Conservation (phyloP, 1,140 invertebrate species). For the Apis florea region DNA sequence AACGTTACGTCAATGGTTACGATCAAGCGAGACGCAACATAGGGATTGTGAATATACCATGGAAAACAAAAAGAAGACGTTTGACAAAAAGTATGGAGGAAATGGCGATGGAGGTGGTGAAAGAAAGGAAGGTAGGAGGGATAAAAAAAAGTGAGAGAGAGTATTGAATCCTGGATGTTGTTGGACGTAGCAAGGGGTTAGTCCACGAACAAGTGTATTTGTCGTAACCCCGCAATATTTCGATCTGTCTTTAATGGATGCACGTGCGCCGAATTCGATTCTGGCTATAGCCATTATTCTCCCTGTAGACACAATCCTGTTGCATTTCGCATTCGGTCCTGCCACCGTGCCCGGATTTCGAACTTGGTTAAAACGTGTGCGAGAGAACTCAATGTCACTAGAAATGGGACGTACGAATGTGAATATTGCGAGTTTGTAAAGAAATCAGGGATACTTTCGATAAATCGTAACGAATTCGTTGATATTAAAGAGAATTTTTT, state of each 20-base stretch:
- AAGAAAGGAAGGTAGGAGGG: not conserved
- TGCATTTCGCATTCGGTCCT: slow-evolving; percentile 60
- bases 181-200: not conserved
- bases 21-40: slow-evolving; percentile 10
- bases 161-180: slow-evolving; percentile 25
- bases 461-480: not conserved
- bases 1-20: slow-evolving; percentile 13
- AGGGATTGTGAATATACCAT: slow-evolving; percentile 10
- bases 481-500: not conserved
- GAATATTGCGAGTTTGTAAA: not conserved
- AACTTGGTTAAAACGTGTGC: not conserved
- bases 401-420: too few relatives aligned
- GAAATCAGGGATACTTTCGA: not conserved
- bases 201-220: slow-evolving; percentile 24
- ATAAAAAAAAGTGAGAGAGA: slow-evolving; percentile 24
- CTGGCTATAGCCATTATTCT: slow-evolving; percentile 37
- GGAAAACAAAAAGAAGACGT: slow-evolving; percentile 10
- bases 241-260: slow-evolving; percentile 31
- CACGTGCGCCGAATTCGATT: slow-evolving; percentile 39
- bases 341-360: slow-evolving; percentile 15
- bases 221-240: slow-evolving; percentile 31
- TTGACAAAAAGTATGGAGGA: not conserved
- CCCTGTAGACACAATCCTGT: slow-evolving; percentile 58
- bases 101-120: not conserved
- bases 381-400: not conserved